Base-by-base conservation (phyloP, 2,888 invertebrate genomes). In the Scelioninae gen. 2 region DNA sequence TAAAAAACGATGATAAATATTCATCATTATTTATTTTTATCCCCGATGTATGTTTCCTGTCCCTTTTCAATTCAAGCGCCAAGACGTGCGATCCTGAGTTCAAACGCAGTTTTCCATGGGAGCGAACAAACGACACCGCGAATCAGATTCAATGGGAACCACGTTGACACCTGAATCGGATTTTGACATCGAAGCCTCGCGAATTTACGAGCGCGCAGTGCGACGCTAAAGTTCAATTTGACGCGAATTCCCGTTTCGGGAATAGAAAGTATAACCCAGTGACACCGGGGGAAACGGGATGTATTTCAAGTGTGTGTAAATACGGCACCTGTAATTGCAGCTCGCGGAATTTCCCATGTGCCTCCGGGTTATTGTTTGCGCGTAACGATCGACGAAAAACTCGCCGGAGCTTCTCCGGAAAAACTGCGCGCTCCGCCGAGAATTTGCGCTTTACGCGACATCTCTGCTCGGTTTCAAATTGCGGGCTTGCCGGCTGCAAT, bases 311-410 rank as follows among this genome's bases (percentile, higher is more conserved):
- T 13, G 25, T 11, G 9, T 35, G 41, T 37, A 43, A 28, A 53
- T 45, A 43, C 63, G 50, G 11, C 28, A 55, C 45, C 64, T 64
- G 55, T 35, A 43, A 61, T 63, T 28, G 69, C 50, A 55, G 46
- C 28, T 15, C 55, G 35, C 22, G 50, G 64, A 64, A 76, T 76
- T 77, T 76, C 75, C 74, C 74, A 73, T 76, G 74, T 74, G 76
- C 60, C 61, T 41, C 63, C 67, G 73, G 57, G 53, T 77, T 75
- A 76, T 70, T 72, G 71, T 69, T 74, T 61, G 50, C 70, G 68
- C 53, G 68, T 58, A 63, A 57, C 61, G 65, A 65, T 65, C 74
- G 65, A 64, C 48, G 48, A 53, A 58, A 52, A 68, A 68, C 57
- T 35, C 52, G 70, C 45, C 15, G 16, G 37, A 64, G 45, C 64